A percentile compares a stretch with the other conserved stretches of the same genome.
phyloP scores from a whole-genome alignment of 2,888 invertebrate genomes.

The Polyploca ridens region DNA sequence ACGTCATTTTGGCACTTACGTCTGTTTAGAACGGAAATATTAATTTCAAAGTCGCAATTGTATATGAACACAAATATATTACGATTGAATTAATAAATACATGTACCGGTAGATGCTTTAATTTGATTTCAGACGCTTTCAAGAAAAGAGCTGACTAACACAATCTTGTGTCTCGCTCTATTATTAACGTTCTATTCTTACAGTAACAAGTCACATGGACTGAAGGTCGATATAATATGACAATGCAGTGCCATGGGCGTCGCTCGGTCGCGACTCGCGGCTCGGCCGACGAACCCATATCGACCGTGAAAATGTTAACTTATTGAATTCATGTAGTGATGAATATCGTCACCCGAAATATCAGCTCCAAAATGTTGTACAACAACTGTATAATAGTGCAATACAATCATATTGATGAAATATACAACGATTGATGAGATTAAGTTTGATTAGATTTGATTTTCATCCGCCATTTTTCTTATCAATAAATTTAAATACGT shows the following conservation, averaged over 20 bases:
- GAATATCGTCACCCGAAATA: background rate
- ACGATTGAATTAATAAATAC: no score
- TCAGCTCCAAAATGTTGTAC: background rate
- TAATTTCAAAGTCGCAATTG: no score
- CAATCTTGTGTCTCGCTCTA: background rate
- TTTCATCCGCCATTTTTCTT: background rate
- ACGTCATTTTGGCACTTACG: no score
- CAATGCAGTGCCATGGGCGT: constrained; percentile 4
- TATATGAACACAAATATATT: no score
- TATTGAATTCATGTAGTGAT: background rate
- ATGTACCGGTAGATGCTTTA: no score
- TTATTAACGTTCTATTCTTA: constrained; percentile 3
- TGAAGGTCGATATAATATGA: background rate
- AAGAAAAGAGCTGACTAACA: background rate
- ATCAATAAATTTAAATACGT: background rate
- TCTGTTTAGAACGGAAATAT: no score
- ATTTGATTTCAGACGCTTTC: no score
- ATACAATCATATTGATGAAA: background rate
- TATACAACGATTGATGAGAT: background rate
- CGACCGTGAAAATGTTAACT: background rate
- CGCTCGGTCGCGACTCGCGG: constrained; percentile 4
- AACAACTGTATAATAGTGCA: background rate
- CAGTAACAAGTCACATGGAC: background rate
- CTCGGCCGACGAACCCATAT: background rate
- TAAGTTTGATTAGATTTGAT: background rate